Percentiles rank a stretch among this genome's conserved stretches.
Evolutionary conservation across 92 coral and sea anemone genomes (phyloP).

Genomic region (Desmophyllum pertusum): DNA sequence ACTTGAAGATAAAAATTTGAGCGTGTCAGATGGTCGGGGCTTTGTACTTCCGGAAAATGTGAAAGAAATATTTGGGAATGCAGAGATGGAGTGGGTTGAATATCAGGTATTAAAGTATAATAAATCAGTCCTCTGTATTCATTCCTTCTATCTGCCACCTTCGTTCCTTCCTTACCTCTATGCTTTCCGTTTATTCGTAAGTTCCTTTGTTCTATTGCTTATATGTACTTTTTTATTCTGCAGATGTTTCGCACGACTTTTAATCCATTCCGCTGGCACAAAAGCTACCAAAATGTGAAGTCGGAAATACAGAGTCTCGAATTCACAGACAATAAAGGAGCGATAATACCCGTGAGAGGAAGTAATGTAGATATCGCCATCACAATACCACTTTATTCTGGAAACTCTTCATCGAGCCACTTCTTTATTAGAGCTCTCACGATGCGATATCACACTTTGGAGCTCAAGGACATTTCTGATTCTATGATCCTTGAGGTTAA

Average conservation of each 20-base stretch:
- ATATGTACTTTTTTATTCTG: not conserved
- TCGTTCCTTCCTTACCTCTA: not conserved
- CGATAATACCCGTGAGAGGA: slow-evolving; percentile 57
- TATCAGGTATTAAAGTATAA: slow-evolving; percentile 2
- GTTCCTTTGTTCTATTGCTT: not conserved
- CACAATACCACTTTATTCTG: slow-evolving; percentile 45
- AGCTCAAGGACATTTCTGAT: slow-evolving; percentile 36
- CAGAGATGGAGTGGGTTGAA: slow-evolving; percentile 1
- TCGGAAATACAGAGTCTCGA: slow-evolving; percentile 68
- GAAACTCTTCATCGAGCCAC: slow-evolving; percentile 27
- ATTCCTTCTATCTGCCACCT: not conserved
- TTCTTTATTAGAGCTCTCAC: slow-evolving; percentile 72
- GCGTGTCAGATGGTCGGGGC: not conserved
- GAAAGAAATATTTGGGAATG: slow-evolving; percentile 1
- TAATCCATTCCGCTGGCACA: slow-evolving; percentile 78
- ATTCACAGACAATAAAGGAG: slow-evolving; percentile 62
- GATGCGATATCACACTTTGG: slow-evolving; percentile 66
- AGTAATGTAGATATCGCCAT: slow-evolving; percentile 58
- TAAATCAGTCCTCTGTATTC: not conserved
- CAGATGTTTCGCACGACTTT: slow-evolving; percentile 66
- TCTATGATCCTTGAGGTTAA: slow-evolving; percentile 54
- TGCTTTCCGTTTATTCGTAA: not conserved
- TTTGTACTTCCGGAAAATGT: slow-evolving; percentile 25
- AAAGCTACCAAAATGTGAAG: slow-evolving; percentile 52
- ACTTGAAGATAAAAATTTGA: slow-evolving; percentile 10